Evolutionary conservation across 2,113 vertebrate species (phyloP).

Genomic region (Heterocephalus glaber): DNA sequence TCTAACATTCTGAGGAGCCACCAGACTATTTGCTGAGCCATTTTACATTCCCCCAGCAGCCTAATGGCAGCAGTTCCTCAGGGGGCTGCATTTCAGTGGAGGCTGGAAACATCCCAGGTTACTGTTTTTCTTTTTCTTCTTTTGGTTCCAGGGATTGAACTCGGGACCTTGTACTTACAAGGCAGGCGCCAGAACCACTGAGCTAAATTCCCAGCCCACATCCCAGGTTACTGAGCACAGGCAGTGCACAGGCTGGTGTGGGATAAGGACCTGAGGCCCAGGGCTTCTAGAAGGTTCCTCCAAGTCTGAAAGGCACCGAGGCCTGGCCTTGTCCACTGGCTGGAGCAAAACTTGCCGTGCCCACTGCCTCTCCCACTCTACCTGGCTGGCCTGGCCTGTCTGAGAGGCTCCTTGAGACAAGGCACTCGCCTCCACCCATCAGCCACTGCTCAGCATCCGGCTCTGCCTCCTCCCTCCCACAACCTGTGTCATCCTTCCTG

Average conservation of each 20-base stretch:
- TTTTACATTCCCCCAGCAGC: neutral
- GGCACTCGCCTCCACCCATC: neutral
- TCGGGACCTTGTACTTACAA: too few species aligned
- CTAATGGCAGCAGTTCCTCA: neutral
- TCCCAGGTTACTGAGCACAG: rapidly evolving
- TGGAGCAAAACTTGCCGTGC: neutral
- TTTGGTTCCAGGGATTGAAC: too few species aligned
- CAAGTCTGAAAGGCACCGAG: neutral
- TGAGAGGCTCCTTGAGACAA: neutral
- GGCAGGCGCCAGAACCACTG: too few species aligned
- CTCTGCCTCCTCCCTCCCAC: neutral
- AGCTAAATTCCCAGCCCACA: too few species aligned
- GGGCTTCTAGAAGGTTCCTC: neutral
- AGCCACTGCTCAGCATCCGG: neutral
- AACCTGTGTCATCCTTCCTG: neutral
- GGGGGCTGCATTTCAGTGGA: neutral
- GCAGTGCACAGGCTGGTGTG: neutral
- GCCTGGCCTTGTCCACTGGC: neutral
- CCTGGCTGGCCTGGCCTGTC: neutral
- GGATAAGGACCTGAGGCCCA: neutral
- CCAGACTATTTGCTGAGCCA: neutral
- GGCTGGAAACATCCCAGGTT: neutral
- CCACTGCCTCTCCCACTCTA: rapidly evolving
- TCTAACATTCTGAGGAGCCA: neutral
- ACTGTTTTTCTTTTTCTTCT: too few species aligned